Evolutionary conservation across 2,797 vertebrate species (phyloP).

Genomic region (Antrozous pallidus): DNA sequence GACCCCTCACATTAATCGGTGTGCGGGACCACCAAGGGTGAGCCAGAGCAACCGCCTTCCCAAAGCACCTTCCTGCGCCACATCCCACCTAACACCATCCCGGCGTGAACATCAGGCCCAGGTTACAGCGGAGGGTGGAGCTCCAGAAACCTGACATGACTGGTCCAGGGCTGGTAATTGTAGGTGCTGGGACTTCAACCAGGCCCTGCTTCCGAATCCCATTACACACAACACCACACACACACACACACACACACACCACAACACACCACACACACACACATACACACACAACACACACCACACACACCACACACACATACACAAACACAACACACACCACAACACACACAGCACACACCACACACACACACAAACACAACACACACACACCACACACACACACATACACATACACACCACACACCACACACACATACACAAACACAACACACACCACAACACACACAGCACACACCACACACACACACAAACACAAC

Average conservation of each 20-base stretch:
- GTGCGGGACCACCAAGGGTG: background rate
- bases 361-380: too few relatives aligned
- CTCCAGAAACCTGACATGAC: background rate
- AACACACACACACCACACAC: background rate
- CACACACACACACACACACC: background rate
- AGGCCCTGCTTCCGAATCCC: background rate
- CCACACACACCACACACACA: background rate
- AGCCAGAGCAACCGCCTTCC: background rate
- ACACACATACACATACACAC: background rate
- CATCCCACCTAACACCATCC: background rate
- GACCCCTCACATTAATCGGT: background rate
- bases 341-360: background rate
- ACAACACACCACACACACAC: background rate
- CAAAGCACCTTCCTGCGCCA: background rate
- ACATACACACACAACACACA: too few relatives aligned
- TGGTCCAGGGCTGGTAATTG: background rate
- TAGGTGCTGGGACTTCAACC: background rate
- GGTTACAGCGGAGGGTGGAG: background rate
- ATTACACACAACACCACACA: background rate
- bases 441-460: background rate
- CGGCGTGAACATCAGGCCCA: background rate
- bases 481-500: background rate
- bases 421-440: background rate
- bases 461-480: background rate
- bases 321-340: background rate